Evolutionary conservation across 2,888 invertebrate genomes (phyloP).

Genomic region (Lepidonotus clava): DNA sequence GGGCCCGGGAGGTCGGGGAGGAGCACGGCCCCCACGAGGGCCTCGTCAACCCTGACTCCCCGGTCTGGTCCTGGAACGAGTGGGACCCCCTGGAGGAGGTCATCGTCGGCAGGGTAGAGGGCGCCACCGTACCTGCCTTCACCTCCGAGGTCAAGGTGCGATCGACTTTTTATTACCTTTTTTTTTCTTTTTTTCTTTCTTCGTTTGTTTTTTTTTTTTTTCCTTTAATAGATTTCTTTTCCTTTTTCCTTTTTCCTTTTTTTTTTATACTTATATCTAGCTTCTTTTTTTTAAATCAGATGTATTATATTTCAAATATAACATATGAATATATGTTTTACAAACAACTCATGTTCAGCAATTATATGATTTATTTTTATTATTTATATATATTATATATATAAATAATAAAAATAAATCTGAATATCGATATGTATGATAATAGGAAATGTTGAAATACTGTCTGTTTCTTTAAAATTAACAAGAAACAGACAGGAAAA

Average conservation of each 20-base stretch:
- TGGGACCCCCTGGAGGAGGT: slow-evolving; percentile 65
- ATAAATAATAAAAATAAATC: too few relatives aligned
- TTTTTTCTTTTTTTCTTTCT: too few relatives aligned
- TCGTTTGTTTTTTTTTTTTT: too few relatives aligned
- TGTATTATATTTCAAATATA: neutral
- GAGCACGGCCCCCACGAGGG: neutral
- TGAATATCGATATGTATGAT: neutral
- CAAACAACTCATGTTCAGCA: too few relatives aligned
- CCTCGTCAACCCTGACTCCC: neutral
- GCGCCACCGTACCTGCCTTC: slow-evolving; percentile 61
- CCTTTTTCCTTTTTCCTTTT: too few relatives aligned
- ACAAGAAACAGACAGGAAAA: neutral
- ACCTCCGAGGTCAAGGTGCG: slow-evolving; percentile 65
- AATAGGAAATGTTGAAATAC: neutral
- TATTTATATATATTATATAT: too few relatives aligned
- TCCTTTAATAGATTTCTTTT: too few relatives aligned
- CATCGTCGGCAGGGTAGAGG: slow-evolving; percentile 63
- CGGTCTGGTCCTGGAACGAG: slow-evolving; percentile 65
- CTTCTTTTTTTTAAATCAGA: neutral
- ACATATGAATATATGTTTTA: too few relatives aligned
- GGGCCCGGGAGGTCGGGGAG: neutral
- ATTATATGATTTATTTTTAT: too few relatives aligned
- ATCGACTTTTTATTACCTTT: neutral
- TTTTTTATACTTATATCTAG: too few relatives aligned
- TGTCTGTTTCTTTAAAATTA: neutral